Percentiles rank a stretch among this genome's conserved stretches.
Evolutionary conservation across 2,888 invertebrate genomes (phyloP).

Genomic region (Oscheius sp.): DNA sequence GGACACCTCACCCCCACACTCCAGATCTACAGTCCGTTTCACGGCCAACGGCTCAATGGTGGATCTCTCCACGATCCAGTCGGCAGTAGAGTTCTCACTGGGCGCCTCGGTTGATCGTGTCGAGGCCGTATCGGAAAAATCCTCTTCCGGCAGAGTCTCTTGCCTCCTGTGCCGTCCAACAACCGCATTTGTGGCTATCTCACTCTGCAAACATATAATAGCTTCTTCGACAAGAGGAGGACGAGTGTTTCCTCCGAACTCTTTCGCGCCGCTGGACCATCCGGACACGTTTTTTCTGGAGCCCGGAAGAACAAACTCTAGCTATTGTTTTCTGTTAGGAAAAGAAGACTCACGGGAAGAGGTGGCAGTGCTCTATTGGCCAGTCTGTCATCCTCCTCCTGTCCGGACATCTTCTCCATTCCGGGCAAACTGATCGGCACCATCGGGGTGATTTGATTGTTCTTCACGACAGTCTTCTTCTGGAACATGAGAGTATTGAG

Average conservation of each 20-base stretch:
- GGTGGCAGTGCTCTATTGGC: slow-evolving; percentile 36
- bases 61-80: slow-evolving; percentile 29
- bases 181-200: slow-evolving; percentile 29
- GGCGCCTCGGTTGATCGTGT: slow-evolving; percentile 26
- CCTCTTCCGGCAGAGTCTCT: slow-evolving; percentile 8
- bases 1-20: slow-evolving; percentile 37
- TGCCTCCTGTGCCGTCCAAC: slow-evolving; percentile 21
- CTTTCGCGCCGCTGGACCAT: not conserved
- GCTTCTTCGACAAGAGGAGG: not conserved
- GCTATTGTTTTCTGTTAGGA: not conserved
- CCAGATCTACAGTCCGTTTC: slow-evolving; percentile 33
- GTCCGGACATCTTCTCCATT: slow-evolving; percentile 37
- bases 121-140: slow-evolving; percentile 28
- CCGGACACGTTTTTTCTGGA: not conserved
- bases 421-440: slow-evolving; percentile 20
- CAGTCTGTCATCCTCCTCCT: slow-evolving; percentile 23
- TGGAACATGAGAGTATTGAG: slow-evolving; percentile 46
- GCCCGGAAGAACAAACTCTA: not conserved
- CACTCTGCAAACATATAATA: slow-evolving; percentile 22
- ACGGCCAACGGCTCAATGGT: slow-evolving; percentile 41
- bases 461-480: slow-evolving; percentile 24
- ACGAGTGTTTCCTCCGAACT: not conserved
- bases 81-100: slow-evolving; percentile 9
- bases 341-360: slow-evolving; percentile 29
- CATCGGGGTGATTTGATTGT: slow-evolving; percentile 19